Conservation (phyloP, 2,888 invertebrate species). For the Caradrina clavipalpis region DNA sequence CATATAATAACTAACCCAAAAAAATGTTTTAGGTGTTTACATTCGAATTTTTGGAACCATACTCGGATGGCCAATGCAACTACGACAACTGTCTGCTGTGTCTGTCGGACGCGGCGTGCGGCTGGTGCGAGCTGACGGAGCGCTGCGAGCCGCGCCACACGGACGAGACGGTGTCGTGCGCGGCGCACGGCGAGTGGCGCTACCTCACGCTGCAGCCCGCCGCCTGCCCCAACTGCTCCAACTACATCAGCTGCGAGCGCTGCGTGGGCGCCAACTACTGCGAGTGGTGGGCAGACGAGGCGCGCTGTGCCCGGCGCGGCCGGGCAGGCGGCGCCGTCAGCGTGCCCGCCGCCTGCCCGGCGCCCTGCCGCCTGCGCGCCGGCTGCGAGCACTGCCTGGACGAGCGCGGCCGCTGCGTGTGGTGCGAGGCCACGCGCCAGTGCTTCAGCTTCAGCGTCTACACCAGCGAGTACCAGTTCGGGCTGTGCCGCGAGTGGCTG, state of each 20-base stretch:
- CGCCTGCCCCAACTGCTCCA: slow-evolving; percentile 96
- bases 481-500: slow-evolving; percentile 97
- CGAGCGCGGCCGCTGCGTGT: slow-evolving; percentile 97
- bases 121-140: slow-evolving; percentile 96
- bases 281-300: slow-evolving; percentile 98
- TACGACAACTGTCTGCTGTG: slow-evolving; percentile 97
- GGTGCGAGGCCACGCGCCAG: slow-evolving; percentile 98
- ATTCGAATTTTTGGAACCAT: slow-evolving; percentile 97
- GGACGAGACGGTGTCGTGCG: slow-evolving; percentile 93
- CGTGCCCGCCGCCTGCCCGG: slow-evolving; percentile 93
- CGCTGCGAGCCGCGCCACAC: slow-evolving; percentile 93
- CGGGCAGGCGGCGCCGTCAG: slow-evolving; percentile 91
- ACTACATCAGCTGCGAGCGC: slow-evolving; percentile 96
- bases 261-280: slow-evolving; percentile 95
- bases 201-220: slow-evolving; percentile 95
- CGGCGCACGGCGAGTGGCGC: slow-evolving; percentile 92
- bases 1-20: background rate
- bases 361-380: slow-evolving; percentile 94
- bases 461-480: slow-evolving; percentile 98
- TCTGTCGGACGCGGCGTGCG: slow-evolving; percentile 96
- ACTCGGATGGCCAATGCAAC: slow-evolving; percentile 94
- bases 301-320: slow-evolving; percentile 95
- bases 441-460: slow-evolving; percentile 99
- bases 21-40: slow-evolving; percentile 92
- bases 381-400: slow-evolving; percentile 96